Evolutionary conservation across 35 echinoderm and acorn worm species (phyloP), one percentile per base, ranked within the genome.

Genomic region (Holothuria glaberrima): DNA sequence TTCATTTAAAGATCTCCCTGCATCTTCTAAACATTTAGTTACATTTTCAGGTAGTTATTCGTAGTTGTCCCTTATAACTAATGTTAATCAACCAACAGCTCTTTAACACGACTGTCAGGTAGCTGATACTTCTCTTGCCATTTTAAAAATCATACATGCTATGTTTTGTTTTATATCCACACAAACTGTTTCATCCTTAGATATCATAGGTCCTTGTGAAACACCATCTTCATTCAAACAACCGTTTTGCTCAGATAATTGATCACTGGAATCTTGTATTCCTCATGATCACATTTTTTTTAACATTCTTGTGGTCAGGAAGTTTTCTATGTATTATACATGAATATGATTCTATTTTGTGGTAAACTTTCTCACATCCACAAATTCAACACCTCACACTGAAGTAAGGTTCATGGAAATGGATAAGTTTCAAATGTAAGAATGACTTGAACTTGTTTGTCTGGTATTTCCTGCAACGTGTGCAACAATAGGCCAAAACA

Each of bases 41-140:
- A 35, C 32, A 33, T 75, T 35, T 35, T 75, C 28, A 30, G 71
- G 36, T 22, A 75, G 20, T 36, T 36, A 30, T 14, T 75, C 19
- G 13, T 75, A 30, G 32, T 38, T 75, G 0, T 30, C 71, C 30
- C 28, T 33, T 30, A 75, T n/a, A 34, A 75, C 28, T 33, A 16
- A 75, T 30, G 22, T 30, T 27, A 71, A 35, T 75, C 71, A 75
- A 30, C 32, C 32, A 75, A 46, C 10, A 75, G 26, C 10, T 75
- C 32, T 17, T 35, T 75, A 7, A 46, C 71, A 75, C 32, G 71
- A 3, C 26, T 75, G 0, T 75, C 32, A 75, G 71, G 32, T 36
- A 75, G 19, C 32, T 75, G 71, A 75, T 75, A 75, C 35, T 33
- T 75, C 32, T 75, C 71, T 41, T 75, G 35, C 30, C 71, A 75